Conservation (phyloP, 2,113 vertebrate species). For the Cairina moschata region DNA sequence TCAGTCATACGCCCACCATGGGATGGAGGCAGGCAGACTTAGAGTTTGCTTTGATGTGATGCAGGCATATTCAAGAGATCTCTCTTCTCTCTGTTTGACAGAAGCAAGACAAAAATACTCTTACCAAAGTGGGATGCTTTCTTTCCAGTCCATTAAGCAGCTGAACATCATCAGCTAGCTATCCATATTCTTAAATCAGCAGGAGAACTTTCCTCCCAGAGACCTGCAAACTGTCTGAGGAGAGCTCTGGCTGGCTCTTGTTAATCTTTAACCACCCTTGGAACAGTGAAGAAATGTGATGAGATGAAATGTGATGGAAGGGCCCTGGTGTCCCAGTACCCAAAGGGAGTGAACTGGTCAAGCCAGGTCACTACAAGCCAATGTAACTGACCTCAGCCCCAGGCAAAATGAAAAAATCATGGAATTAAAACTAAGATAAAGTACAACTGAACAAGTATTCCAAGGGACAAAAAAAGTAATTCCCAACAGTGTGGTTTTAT, state of each 20-base stretch:
- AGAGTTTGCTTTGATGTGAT: neutral
- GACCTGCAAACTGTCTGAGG: neutral
- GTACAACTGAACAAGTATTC: neutral
- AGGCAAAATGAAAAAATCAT: neutral
- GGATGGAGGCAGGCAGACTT: neutral
- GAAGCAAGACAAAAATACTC: neutral
- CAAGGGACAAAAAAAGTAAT: neutral
- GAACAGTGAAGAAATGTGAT: neutral
- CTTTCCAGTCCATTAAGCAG: neutral
- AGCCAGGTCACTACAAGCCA: neutral
- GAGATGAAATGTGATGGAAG: neutral
- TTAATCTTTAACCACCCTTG: neutral
- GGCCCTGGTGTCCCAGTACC: neutral
- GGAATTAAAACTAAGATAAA: slow-evolving; percentile 10
- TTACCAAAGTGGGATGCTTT: neutral
- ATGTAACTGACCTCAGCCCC: neutral
- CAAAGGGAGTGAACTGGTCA: neutral
- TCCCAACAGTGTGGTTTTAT: neutral
- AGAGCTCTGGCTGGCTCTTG: neutral
- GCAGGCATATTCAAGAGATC: neutral
- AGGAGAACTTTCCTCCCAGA: neutral
- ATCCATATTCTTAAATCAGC: neutral
- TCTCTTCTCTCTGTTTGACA: neutral
- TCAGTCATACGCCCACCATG: neutral
- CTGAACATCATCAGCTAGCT: neutral